Evolutionary conservation across 2,888 invertebrate species (phyloP).

Genomic region (Tetragonisca angustula): DNA sequence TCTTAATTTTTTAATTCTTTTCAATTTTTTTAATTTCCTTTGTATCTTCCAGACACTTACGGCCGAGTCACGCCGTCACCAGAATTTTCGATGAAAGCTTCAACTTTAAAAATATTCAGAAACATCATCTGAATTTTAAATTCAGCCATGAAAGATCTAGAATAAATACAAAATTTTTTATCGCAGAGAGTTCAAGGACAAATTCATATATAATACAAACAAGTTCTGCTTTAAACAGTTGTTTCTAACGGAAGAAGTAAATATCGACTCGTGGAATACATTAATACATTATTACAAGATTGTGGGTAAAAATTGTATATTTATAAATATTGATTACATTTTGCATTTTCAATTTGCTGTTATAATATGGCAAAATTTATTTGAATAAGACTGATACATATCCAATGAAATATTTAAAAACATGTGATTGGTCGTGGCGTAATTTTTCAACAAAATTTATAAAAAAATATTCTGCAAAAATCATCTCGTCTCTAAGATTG

Average conservation of each 20-base stretch:
- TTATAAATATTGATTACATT: not conserved
- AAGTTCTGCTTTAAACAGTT: not conserved
- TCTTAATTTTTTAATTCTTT: too few relatives aligned
- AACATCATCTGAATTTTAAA: conserved; percentile 19
- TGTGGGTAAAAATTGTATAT: rapidly evolving
- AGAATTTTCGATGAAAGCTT: not conserved
- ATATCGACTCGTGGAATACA: not conserved
- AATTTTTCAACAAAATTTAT: not conserved
- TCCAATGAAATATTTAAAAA: too few relatives aligned
- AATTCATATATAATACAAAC: conserved; percentile 1
- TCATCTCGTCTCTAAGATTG: too few relatives aligned
- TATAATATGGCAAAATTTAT: not conserved
- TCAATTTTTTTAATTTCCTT: too few relatives aligned
- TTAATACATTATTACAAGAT: not conserved
- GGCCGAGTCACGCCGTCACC: not conserved
- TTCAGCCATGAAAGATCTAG: not conserved
- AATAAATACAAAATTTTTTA: conserved; percentile 17
- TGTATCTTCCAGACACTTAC: not conserved
- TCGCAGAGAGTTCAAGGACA: conserved; percentile 18
- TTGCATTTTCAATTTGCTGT: not conserved
- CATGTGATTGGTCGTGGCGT: too few relatives aligned
- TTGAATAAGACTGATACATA: not conserved
- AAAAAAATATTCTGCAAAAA: not conserved
- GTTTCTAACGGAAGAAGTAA: not conserved
- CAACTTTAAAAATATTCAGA: not conserved